Percentiles rank a stretch among this genome's conserved stretches.
These are phyloP conservation scores for Coelopa pilipes DNA, from an alignment of 2,888 invertebrate species.

Conservation along the genomic window DNA sequence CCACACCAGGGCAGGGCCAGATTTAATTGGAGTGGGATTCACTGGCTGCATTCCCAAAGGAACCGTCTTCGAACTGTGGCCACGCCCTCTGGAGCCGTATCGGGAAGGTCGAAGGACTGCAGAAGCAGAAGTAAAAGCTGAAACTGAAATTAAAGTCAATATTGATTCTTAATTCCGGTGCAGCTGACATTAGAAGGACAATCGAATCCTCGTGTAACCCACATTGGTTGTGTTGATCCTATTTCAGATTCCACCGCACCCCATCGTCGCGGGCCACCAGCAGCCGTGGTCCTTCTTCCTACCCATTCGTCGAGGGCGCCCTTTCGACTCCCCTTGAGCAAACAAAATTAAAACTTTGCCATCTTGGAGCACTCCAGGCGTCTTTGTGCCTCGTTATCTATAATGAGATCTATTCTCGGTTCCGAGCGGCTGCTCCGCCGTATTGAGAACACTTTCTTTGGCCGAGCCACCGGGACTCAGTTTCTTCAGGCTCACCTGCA, in stretches of 20 bases:
- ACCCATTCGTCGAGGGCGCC: constrained; percentile 2
- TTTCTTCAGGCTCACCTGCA: constrained; percentile 24
- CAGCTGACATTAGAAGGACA: constrained; percentile 44
- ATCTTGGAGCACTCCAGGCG: constrained; percentile 44
- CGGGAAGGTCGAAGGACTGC: no score
- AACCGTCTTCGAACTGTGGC: no score
- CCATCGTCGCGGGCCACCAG: no score
- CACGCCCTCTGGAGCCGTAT: no score
- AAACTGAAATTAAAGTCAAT: constrained; percentile 38
- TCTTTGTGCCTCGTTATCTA: constrained; percentile 51
- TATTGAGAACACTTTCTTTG: constrained; percentile 42
- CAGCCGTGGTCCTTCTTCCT: no score
- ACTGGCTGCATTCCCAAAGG: no score
- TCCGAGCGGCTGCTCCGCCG: constrained; percentile 17
- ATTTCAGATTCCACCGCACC: background rate
- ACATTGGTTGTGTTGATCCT: constrained; percentile 15
- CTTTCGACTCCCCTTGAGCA: constrained; percentile 34
- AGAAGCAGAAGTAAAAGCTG: background rate
- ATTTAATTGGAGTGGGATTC: no score
- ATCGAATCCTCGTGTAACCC: constrained; percentile 34
- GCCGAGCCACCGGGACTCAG: background rate
- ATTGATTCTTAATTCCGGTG: constrained; percentile 38
- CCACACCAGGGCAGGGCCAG: no score
- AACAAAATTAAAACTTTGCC: constrained; percentile 50
- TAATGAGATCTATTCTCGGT: constrained; percentile 51